These are phyloP conservation scores for Lampropteryx suffumata DNA, from an alignment of 2,888 invertebrate genomes.

Conservation along the genomic window DNA sequence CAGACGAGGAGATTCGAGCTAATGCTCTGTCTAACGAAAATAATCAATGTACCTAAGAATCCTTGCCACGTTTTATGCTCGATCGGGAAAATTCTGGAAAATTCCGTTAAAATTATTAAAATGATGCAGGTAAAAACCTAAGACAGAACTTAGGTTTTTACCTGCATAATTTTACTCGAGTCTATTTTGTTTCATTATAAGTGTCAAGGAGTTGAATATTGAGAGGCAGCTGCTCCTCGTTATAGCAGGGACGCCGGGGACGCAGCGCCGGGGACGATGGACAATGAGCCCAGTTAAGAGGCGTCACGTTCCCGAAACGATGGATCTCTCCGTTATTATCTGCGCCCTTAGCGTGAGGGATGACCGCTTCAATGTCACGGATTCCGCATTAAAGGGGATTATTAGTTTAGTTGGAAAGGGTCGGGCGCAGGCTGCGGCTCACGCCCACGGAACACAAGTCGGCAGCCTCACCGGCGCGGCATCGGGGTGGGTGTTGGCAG, in stretches of 20 bases:
- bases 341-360: slow-evolving; percentile 8
- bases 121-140: too few species aligned
- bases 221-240: slow-evolving; percentile 14
- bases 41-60: too few species aligned
- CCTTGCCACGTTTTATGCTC: too few species aligned
- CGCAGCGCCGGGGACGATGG: slow-evolving; percentile 2
- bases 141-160: too few species aligned
- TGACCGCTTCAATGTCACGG: slow-evolving; percentile 26
- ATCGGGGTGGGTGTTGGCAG: too few species aligned
- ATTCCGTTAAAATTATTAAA: too few species aligned
- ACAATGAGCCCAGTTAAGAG: slow-evolving; percentile 27
- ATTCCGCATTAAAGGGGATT: slow-evolving; percentile 19
- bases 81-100: too few species aligned
- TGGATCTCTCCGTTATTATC: slow-evolving; percentile 16
- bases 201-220: slow-evolving; percentile 15
- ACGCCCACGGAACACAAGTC: too few species aligned
- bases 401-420: slow-evolving; percentile 11
- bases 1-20: slow-evolving; percentile 2
- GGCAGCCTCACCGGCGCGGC: not conserved
- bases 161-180: too few species aligned
- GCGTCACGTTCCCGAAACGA: slow-evolving; percentile 29
- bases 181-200: slow-evolving; percentile 5
- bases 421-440: not conserved
- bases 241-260: not conserved
- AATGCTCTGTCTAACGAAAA: too few species aligned